Evolutionary conservation across 2,797 vertebrate species (phyloP).

Genomic region (Myiotriccus ornatus): DNA sequence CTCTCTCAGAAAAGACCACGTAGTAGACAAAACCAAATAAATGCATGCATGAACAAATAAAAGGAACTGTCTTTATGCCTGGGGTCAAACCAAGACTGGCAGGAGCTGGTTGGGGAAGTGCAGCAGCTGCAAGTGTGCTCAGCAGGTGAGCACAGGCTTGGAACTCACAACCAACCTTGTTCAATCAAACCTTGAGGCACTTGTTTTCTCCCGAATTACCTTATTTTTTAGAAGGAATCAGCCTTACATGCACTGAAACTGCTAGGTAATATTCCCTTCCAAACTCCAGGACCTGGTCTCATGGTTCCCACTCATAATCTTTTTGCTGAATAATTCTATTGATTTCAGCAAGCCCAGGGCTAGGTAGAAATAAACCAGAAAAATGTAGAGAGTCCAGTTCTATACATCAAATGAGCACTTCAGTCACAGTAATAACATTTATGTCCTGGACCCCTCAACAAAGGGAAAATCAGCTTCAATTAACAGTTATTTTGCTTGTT

Average conservation of each 20-base stretch:
- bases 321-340: slow-evolving; percentile 5
- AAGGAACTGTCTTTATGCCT: neutral
- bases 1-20: neutral
- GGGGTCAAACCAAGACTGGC: neutral
- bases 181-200: neutral
- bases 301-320: neutral
- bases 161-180: neutral
- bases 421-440: neutral
- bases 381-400: neutral
- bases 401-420: neutral
- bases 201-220: neutral
- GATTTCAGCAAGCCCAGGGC: neutral
- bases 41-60: neutral
- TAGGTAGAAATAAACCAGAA: neutral
- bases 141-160: neutral
- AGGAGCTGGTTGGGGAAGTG: neutral
- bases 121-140: neutral
- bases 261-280: neutral
- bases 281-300: neutral
- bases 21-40: neutral
- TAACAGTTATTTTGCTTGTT: neutral
- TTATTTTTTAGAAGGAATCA: neutral
- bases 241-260: neutral
- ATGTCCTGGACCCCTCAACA: neutral
- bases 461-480: neutral